phyloP scores from a whole-genome alignment of 2,113 vertebrate species.

The Corythoichthys intestinalis region DNA sequence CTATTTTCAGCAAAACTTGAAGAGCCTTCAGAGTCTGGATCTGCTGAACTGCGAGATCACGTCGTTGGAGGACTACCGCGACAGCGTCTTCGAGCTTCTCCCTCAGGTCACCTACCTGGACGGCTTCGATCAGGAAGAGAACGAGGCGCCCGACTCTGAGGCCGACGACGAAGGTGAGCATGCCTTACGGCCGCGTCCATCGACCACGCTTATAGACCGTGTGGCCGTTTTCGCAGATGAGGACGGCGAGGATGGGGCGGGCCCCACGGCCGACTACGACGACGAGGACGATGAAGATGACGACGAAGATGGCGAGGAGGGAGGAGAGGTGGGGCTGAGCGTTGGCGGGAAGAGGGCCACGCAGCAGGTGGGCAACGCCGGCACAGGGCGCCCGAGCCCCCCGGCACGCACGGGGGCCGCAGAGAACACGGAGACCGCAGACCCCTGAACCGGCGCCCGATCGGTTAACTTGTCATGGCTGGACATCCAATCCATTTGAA shows the following conservation, averaged over 20 bases:
- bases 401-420: constrained; percentile 18
- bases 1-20: constrained; percentile 85
- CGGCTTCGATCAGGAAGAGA: constrained; percentile 92
- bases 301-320: constrained; percentile 80
- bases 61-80: constrained; percentile 86
- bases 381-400: constrained; percentile 5
- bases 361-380: constrained; percentile 83
- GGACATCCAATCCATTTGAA: background rate
- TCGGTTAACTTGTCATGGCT: too few relatives aligned
- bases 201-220: background rate
- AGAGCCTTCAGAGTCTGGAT: constrained; percentile 91
- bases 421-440: constrained; percentile 16
- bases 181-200: background rate
- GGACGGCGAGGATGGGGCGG: constrained; percentile 30
- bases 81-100: constrained; percentile 86
- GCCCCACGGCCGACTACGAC: constrained; percentile 38
- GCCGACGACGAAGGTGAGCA: constrained; percentile 54
- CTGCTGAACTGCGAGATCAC: constrained; percentile 93
- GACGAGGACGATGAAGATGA: constrained; percentile 62
- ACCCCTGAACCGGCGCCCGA: too few relatives aligned
- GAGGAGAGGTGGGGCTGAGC: constrained; percentile 86
- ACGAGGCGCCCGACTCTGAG: constrained; percentile 88
- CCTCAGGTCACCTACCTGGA: constrained; percentile 92
- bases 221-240: constrained; percentile 38
- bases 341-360: constrained; percentile 92